Evolutionary conservation across 1,140 invertebrate species (phyloP).

Genomic region (Harlomillsia oculata): DNA sequence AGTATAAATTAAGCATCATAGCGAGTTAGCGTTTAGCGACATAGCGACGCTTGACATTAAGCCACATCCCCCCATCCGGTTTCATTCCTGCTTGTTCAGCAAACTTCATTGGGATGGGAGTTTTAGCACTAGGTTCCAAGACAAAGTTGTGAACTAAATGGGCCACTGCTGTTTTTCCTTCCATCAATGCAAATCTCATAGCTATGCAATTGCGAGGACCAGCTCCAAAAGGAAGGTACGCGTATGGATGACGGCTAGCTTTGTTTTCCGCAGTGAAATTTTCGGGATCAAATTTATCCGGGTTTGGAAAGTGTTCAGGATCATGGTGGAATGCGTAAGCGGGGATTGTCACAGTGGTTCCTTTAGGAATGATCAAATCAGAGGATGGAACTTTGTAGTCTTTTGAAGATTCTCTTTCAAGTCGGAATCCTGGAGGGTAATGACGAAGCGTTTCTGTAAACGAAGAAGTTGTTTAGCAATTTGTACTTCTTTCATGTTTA

Average conservation of each 20-base stretch:
- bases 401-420: conserved; percentile 45
- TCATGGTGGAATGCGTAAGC: conserved; percentile 53
- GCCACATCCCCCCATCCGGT: conserved; percentile 41
- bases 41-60: neutral
- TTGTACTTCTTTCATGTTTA: no score
- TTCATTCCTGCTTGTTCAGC: conserved; percentile 33
- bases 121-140: conserved; percentile 10
- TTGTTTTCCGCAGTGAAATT: conserved; percentile 50
- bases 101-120: conserved; percentile 15
- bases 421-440: conserved; percentile 46
- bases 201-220: conserved; percentile 50
- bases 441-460: conserved; percentile 32
- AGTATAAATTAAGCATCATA: no score
- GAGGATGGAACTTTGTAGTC: conserved; percentile 46
- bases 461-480: neutral
- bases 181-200: conserved; percentile 20
- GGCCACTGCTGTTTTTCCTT: conserved; percentile 16
- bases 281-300: conserved; percentile 57
- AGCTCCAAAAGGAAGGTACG: conserved; percentile 66
- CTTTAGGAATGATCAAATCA: neutral
- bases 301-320: conserved; percentile 52
- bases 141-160: conserved; percentile 6
- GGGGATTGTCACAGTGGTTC: conserved; percentile 44
- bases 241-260: conserved; percentile 43
- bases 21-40: no score